Percentiles rank a stretch among this genome's conserved stretches.
These are phyloP conservation scores for Cheilosia vernalis DNA, from an alignment of 2,888 invertebrate genomes.

Conservation along the genomic window DNA sequence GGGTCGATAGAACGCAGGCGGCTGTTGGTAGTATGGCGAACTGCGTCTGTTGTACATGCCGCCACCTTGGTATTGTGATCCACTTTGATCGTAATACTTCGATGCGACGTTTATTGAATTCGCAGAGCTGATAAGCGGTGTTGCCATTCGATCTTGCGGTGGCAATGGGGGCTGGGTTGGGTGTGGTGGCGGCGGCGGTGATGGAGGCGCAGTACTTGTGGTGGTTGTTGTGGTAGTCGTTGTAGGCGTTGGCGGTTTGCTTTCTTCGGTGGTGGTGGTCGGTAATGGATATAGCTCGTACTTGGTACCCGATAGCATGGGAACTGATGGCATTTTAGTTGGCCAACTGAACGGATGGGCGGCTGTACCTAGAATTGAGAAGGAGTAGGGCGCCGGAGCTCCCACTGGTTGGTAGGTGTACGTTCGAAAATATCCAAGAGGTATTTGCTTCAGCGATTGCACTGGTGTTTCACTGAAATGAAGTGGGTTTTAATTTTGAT, in stretches of 20 bases:
- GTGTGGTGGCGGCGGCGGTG: conserved; percentile 73
- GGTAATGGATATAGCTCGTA: conserved; percentile 78
- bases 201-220: conserved; percentile 66
- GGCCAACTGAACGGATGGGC: conserved; percentile 69
- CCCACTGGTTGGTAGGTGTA: conserved; percentile 82
- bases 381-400: conserved; percentile 77
- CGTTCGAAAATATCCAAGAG: conserved; percentile 82
- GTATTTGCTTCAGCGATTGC: conserved; percentile 80
- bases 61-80: conserved; percentile 68
- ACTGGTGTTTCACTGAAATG: conserved; percentile 63
- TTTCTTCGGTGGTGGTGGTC: conserved; percentile 54
- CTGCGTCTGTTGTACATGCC: conserved; percentile 79
- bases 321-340: conserved; percentile 75
- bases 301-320: conserved; percentile 77
- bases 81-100: conserved; percentile 46
- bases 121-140: conserved; percentile 47
- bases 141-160: conserved; percentile 49
- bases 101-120: conserved; percentile 29
- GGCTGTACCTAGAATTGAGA: conserved; percentile 78
- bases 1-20: conserved; percentile 79
- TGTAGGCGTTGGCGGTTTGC: conserved; percentile 36
- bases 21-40: conserved; percentile 77
- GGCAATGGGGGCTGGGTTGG: conserved; percentile 47
- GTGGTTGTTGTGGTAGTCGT: conserved; percentile 69
- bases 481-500: not conserved